Evolutionary conservation across 2,888 invertebrate species (phyloP), one percentile per base, ranked within the genome.

Genomic region (Athrips mouffetella): DNA sequence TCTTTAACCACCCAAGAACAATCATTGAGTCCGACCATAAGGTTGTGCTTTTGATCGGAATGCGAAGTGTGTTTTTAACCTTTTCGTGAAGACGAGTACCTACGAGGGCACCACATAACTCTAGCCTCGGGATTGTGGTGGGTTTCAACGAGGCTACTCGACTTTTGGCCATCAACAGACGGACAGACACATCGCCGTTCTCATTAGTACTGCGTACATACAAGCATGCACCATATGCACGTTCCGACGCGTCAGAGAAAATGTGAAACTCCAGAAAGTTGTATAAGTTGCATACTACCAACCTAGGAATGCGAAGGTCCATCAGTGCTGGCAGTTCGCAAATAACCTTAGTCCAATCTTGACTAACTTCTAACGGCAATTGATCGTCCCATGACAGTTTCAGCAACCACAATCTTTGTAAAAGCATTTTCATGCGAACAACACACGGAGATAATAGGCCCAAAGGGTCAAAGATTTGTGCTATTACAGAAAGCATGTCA

Each of bases 41-140:
- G n/a, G n/a, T n/a, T n/a, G n/a, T n/a, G n/a, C n/a, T n/a, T n/a
- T n/a, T n/a, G n/a, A n/a, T n/a, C n/a, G n/a, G n/a, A n/a, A n/a
- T n/a, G n/a, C n/a, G n/a, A n/a, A n/a, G n/a, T n/a, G n/a, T n/a
- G n/a, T n/a, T n/a, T n/a, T n/a, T n/a, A n/a, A n/a, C n/a, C n/a
- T n/a, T n/a, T n/a, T n/a, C n/a, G n/a, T n/a, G n/a, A n/a, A n/a
- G n/a, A n/a, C n/a, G n/a, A n/a, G n/a, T n/a, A n/a, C n/a, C n/a
- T n/a, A n/a, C n/a, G n/a, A n/a, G n/a, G n/a, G n/a, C n/a, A n/a
- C n/a, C n/a, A n/a, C n/a, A n/a, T n/a, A n/a, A n/a, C n/a, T n/a
- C n/a, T n/a, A n/a, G n/a, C n/a, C n/a, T n/a, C 1, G 42, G 42
- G 2, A 42, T 42, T 5, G 49, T 49, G 39, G 39, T 33, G 10